Percentiles rank a stretch among this genome's conserved stretches.
Conservation (phyloP, 2,888 invertebrate species). For the Athalia circularis region DNA sequence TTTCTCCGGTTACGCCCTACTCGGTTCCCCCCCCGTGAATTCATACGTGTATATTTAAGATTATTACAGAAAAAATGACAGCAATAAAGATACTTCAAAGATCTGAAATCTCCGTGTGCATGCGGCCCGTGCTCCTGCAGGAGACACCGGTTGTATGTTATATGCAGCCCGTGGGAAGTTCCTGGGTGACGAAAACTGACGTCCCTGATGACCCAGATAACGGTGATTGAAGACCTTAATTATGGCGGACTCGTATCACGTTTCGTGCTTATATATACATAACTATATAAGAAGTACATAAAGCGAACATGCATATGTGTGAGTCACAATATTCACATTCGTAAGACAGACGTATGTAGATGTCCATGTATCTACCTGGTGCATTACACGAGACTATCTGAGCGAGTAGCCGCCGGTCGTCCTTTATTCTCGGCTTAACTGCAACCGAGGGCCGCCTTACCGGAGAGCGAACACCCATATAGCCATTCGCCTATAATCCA, state of each 20-base stretch:
- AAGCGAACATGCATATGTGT: constrained; percentile 15
- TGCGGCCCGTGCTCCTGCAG: no score
- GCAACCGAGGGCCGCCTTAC: constrained; percentile 23
- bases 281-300: constrained; percentile 1
- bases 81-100: background rate
- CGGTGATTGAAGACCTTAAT: constrained; percentile 64
- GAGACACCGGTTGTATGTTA: no score
- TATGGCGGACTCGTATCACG: constrained; percentile 57
- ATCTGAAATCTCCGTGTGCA: constrained; percentile 21
- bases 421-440: constrained; percentile 43
- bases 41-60: background rate
- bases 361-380: constrained; percentile 34
- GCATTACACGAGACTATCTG: constrained; percentile 32
- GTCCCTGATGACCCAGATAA: constrained; percentile 57
- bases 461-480: background rate
- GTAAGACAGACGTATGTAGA: constrained; percentile 11
- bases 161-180: constrained; percentile 38
- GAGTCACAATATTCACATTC: background rate
- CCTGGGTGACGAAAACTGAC: constrained; percentile 60
- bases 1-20: no score
- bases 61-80: constrained; percentile 28
- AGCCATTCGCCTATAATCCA: constrained; percentile 33
- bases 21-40: no score
- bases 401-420: constrained; percentile 11
- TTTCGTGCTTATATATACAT: constrained; percentile 49